Evolutionary conservation across 2,113 vertebrate genomes (phyloP).

Genomic region (Spheniscus mendiculus): DNA sequence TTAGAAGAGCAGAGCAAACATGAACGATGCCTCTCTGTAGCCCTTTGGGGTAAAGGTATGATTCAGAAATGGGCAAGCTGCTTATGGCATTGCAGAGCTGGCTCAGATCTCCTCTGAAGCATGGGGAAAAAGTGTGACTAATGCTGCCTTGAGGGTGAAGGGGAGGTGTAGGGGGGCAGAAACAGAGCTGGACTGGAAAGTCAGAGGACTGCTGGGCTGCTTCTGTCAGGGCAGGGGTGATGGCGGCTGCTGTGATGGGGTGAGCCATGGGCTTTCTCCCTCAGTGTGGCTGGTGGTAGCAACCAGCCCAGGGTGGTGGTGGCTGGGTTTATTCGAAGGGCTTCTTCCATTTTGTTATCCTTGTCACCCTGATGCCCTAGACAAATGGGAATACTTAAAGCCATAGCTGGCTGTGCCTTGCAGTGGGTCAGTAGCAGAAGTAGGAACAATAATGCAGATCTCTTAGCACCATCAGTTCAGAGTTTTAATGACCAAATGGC

Average conservation of each 20-base stretch:
- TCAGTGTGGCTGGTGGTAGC: fast-evolving
- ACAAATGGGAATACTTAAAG: background rate
- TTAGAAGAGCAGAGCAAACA: background rate
- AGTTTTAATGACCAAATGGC: background rate
- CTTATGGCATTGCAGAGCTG: background rate
- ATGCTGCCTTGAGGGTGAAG: background rate
- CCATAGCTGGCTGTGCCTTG: background rate
- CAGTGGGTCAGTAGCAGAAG: background rate
- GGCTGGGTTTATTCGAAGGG: background rate
- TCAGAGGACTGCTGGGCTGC: background rate
- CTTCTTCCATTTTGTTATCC: background rate
- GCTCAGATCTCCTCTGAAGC: background rate
- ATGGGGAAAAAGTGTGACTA: background rate
- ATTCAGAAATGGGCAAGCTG: background rate
- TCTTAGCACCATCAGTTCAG: background rate
- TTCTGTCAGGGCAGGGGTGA: background rate
- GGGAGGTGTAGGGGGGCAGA: background rate
- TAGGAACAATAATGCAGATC: background rate
- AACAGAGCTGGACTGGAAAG: background rate
- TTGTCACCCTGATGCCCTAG: background rate
- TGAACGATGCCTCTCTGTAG: background rate
- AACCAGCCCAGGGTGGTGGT: background rate
- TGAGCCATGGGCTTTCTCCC: background rate
- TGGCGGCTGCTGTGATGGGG: background rate
- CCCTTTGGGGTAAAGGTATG: background rate